phyloP scores from a whole-genome alignment of 1,140 invertebrate genomes.

The Drosophila biarmipes region DNA sequence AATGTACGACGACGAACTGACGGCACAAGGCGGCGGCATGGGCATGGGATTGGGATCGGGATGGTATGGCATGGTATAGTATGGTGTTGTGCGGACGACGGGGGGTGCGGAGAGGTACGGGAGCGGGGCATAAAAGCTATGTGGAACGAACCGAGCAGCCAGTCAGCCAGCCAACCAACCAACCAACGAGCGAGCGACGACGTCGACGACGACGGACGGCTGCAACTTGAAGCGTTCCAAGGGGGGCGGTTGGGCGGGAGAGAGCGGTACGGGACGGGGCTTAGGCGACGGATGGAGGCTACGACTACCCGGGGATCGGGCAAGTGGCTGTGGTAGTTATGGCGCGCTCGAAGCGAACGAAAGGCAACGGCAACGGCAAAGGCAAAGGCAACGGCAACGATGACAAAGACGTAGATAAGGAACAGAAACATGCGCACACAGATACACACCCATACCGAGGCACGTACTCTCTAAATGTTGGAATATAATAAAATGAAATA shows the following conservation, averaged over 20 bases:
- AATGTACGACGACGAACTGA: conserved; percentile 81
- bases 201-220: conserved; percentile 45
- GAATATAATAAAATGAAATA: conserved; percentile 79
- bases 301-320: conserved; percentile 37
- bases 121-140: conserved; percentile 76
- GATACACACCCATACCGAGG: conserved; percentile 35
- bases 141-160: conserved; percentile 60
- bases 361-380: conserved; percentile 63
- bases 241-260: conserved; percentile 12
- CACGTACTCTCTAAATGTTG: conserved; percentile 55
- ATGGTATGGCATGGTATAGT: conserved; percentile 43
- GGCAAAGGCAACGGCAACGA: conserved; percentile 70
- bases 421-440: conserved; percentile 71
- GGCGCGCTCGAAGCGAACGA: conserved; percentile 74
- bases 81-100: conserved; percentile 6
- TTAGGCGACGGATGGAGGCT: conserved; percentile 18
- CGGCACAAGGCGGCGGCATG: conserved; percentile 62
- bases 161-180: conserved; percentile 40
- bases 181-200: conserved; percentile 44
- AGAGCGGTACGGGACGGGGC: conserved; percentile 11
- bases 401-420: conserved; percentile 82
- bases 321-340: conserved; percentile 75
- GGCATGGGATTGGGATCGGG: conserved; percentile 1
- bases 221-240: conserved; percentile 71
- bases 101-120: conserved; percentile 11